Base-by-base conservation (phyloP, 2,888 invertebrate species). In the Macrosoma leucophasiata region DNA sequence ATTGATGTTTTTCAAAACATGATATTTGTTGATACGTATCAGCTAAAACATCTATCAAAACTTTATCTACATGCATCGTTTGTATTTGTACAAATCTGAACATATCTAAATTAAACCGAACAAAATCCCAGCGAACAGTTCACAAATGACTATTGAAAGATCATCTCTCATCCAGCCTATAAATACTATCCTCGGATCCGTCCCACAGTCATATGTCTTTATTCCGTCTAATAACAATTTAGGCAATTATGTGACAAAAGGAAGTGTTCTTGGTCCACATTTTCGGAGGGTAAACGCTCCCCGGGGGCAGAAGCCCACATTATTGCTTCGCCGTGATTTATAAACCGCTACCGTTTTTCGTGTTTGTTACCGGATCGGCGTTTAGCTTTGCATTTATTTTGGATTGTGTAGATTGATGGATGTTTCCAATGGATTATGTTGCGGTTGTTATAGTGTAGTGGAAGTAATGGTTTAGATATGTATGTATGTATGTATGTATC, bases 181-280 rank as follows among this genome's bases (percentile, higher is more conserved):
- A 77, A 73, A 77, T 73, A 74, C 58, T 50, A 39, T 49, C 50
- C 41, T 32, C 29, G 26, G 26, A 23, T 23, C 41, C 42, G 33
- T 46, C 55, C 65, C 69, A 58, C 63, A 65, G 71, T 64, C 76
- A 81, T 84, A 77, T 75, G 81, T 82, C 82, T 84, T 77, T 81
- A 82, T 82, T 81, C 72, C 66, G 69, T 69, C 77, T 82, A 84
- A 84, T 84, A 84, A 82, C 84, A 81, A 81, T 84, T 84, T 77
- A 63, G 72, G 72, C 77, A 76, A 82, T 81, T 81, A 82, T 75
- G 77, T 79, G 79, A 81, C 81, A 77, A 72, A 77, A 71, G 82
- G 76, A 81, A 75, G 75, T 74, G 76, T 77, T 74, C 64, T 67
- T 70, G 66, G 64, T 54, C 43, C 64, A 62, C 71, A 68, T 75